phyloP scores from a whole-genome alignment of 2,888 invertebrate genomes.

The Sisyra nigra region DNA sequence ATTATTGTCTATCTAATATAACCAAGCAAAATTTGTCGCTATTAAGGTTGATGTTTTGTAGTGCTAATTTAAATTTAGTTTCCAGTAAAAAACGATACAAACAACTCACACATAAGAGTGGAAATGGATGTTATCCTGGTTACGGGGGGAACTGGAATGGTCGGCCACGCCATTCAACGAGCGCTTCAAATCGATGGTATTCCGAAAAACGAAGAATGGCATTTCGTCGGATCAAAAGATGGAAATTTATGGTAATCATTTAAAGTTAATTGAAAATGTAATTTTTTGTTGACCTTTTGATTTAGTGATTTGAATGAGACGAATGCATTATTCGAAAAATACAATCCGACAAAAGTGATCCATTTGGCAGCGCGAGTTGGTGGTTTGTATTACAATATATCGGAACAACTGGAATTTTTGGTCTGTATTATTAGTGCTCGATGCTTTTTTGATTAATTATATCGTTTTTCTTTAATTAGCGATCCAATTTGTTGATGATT shows the following conservation, averaged over 20 bases:
- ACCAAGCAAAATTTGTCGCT: too few relatives aligned
- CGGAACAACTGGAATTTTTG: slow-evolving; percentile 89
- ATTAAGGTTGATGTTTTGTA: too few relatives aligned
- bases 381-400: slow-evolving; percentile 91
- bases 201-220: slow-evolving; percentile 58
- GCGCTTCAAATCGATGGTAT: slow-evolving; percentile 42
- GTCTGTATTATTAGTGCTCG: slow-evolving; percentile 34
- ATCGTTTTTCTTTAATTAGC: slow-evolving; percentile 32
- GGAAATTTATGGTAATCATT: slow-evolving; percentile 64
- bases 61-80: too few relatives aligned
- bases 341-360: slow-evolving; percentile 86
- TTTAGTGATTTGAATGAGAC: slow-evolving; percentile 59
- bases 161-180: slow-evolving; percentile 73
- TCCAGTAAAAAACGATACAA: too few relatives aligned
- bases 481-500: slow-evolving; percentile 81
- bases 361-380: slow-evolving; percentile 99
- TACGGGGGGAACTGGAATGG: slow-evolving; percentile 94
- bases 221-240: slow-evolving; percentile 85
- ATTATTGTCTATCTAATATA: too few relatives aligned
- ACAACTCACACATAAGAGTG: too few relatives aligned
- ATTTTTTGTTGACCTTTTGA: too few relatives aligned
- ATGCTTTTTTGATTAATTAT: not conserved
- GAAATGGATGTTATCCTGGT: slow-evolving; percentile 66
- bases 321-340: slow-evolving; percentile 56
- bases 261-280: slow-evolving; percentile 10